A percentile compares a stretch with the other conserved stretches of the same genome.
These are phyloP conservation scores for Odontomachus brunneus DNA, from an alignment of 1,140 invertebrate species.

Conservation along the genomic window DNA sequence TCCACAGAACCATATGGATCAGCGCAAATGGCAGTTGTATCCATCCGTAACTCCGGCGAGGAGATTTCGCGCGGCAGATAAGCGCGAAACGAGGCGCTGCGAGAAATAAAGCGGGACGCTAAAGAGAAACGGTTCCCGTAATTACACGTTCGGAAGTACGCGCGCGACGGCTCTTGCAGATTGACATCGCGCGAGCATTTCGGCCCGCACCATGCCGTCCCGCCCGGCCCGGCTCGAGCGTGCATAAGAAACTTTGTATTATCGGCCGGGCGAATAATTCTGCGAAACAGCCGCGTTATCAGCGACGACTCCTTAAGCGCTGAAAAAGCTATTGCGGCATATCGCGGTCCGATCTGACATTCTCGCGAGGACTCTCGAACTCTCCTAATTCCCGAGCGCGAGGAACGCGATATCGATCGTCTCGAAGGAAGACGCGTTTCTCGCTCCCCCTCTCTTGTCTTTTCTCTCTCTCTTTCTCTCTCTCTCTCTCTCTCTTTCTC, in stretches of 20 bases:
- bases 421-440: conserved; percentile 2
- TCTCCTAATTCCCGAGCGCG: conserved; percentile 41
- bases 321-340: conserved; percentile 52
- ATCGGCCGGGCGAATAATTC: conserved; percentile 34
- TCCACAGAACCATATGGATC: conserved; percentile 21
- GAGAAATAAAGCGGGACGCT: conserved; percentile 57
- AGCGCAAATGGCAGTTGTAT: conserved; percentile 27
- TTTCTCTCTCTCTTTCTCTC: not conserved
- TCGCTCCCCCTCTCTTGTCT: not conserved
- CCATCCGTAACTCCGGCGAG: conserved; percentile 19
- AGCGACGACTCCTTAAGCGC: conserved; percentile 38
- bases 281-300: conserved; percentile 53
- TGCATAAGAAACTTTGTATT: conserved; percentile 58
- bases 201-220: no score
- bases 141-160: conserved; percentile 60
- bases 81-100: conserved; percentile 52
- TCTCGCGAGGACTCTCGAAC: conserved; percentile 50
- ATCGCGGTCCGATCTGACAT: conserved; percentile 50
- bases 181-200: conserved; percentile 59
- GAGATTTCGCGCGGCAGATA: conserved; percentile 56
- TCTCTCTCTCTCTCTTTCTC: not conserved
- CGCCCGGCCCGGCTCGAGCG: conserved; percentile 10
- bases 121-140: conserved; percentile 50
- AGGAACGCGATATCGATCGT: conserved; percentile 49
- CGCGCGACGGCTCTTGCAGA: conserved; percentile 51